phyloP scores from a whole-genome alignment of 2,888 invertebrate genomes.

The Tenthredo distinguenda region DNA sequence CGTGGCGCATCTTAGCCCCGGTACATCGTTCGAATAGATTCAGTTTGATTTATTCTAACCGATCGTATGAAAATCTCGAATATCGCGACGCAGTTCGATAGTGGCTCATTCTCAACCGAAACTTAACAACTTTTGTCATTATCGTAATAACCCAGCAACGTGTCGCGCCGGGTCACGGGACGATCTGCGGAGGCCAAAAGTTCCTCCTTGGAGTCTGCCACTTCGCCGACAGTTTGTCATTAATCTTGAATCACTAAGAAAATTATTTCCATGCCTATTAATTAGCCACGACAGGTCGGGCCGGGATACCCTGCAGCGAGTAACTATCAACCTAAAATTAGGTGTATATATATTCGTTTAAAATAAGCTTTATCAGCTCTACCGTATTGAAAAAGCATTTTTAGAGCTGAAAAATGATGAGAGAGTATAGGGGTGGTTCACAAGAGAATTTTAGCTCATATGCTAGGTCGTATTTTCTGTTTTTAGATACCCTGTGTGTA shows the following conservation, averaged over 20 bases:
- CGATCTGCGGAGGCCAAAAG: not conserved
- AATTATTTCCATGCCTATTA: slow-evolving; percentile 4
- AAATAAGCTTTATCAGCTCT: not conserved
- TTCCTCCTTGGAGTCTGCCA: not conserved
- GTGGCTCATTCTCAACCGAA: not conserved
- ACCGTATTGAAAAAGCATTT: not conserved
- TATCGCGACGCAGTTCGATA: not conserved
- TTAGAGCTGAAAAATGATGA: not conserved
- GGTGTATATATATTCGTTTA: not conserved
- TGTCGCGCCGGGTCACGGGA: not conserved
- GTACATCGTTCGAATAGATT: not conserved
- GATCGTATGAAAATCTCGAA: not conserved
- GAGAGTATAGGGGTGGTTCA: not conserved
- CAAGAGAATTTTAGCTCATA: not conserved
- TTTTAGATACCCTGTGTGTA: not conserved
- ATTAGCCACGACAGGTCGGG: slow-evolving; percentile 10
- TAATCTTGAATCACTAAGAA: slow-evolving; percentile 27
- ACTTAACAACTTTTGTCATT: slow-evolving; percentile 7
- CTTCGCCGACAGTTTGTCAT: slow-evolving; percentile 2
- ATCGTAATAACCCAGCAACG: slow-evolving; percentile 24
- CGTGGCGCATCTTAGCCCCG: not conserved
- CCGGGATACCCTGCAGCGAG: not conserved
- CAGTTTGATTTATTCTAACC: slow-evolving; percentile 30
- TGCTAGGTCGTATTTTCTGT: not conserved
- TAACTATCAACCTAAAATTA: not conserved